These are phyloP conservation scores for Perizoma flavofasciatum DNA, from an alignment of 2,888 invertebrate species.

Conservation along the genomic window DNA sequence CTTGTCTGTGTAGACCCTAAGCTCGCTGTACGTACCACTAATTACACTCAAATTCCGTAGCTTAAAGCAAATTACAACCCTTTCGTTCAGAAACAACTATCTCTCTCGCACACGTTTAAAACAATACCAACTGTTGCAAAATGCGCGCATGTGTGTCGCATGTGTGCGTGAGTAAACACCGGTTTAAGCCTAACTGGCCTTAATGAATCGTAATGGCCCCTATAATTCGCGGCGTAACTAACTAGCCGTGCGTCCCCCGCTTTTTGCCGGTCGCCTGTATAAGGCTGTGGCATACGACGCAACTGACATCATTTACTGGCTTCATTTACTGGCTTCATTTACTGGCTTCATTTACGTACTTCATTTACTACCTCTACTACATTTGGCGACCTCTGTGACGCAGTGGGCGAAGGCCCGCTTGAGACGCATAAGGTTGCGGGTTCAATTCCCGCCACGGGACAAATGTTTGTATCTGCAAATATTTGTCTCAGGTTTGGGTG, in stretches of 20 bases:
- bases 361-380: no score
- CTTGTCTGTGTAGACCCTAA: constrained; percentile 70
- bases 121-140: constrained; percentile 73
- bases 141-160: constrained; percentile 46
- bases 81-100: constrained; percentile 44
- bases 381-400: no score
- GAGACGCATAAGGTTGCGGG: no score
- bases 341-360: no score
- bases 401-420: no score
- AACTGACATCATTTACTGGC: no score
- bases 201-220: constrained; percentile 85
- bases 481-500: no score
- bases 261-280: constrained; percentile 1
- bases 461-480: no score
- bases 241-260: constrained; percentile 73
- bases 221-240: constrained; percentile 85
- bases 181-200: constrained; percentile 85
- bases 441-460: no score
- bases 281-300: constrained; percentile 8
- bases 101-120: constrained; percentile 60
- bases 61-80: constrained; percentile 71
- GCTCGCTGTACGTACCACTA: constrained; percentile 69
- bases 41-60: constrained; percentile 73
- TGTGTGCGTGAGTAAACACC: constrained; percentile 83
- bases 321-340: no score